Conservation (phyloP, 2,797 vertebrate genomes). For the Labeo calbasu region DNA sequence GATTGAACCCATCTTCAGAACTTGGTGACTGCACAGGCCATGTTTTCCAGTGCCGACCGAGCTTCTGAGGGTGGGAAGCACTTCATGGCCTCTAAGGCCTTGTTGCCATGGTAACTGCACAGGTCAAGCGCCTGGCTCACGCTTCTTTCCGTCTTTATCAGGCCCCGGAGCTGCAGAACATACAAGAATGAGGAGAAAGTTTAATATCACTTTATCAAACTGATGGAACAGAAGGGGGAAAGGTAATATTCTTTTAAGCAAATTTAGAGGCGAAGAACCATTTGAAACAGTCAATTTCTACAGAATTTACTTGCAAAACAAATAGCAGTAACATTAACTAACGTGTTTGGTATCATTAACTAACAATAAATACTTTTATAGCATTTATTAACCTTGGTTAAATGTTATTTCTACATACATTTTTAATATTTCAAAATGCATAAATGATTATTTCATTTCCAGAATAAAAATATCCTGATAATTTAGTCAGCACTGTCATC, state of each 20-base stretch:
- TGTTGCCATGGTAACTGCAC: constrained; percentile 94
- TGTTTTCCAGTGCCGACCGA: constrained; percentile 95
- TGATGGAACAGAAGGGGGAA: neutral
- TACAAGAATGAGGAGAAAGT: constrained; percentile 60
- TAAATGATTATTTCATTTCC: neutral
- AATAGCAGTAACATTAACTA: neutral
- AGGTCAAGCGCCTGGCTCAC: constrained; percentile 94
- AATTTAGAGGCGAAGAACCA: neutral
- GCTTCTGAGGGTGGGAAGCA: constrained; percentile 94
- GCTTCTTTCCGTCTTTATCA: constrained; percentile 91
- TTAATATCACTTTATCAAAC: constrained; percentile 2
- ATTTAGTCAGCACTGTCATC: no score
- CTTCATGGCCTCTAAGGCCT: constrained; percentile 92
- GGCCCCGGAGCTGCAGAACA: constrained; percentile 85
- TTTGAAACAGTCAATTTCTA: neutral
- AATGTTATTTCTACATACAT: no score
- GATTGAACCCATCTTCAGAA: constrained; percentile 72
- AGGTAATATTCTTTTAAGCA: neutral
- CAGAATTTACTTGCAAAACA: neutral
- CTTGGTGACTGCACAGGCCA: constrained; percentile 89
- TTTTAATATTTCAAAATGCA: neutral
- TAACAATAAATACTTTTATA: neutral
- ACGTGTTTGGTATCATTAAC: neutral
- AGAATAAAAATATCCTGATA: no score
- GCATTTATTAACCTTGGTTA: no score